Percentiles rank a stretch among this genome's conserved stretches.
phyloP scores from a whole-genome alignment of 2,113 vertebrate genomes.

The Microcebus jonahi region DNA sequence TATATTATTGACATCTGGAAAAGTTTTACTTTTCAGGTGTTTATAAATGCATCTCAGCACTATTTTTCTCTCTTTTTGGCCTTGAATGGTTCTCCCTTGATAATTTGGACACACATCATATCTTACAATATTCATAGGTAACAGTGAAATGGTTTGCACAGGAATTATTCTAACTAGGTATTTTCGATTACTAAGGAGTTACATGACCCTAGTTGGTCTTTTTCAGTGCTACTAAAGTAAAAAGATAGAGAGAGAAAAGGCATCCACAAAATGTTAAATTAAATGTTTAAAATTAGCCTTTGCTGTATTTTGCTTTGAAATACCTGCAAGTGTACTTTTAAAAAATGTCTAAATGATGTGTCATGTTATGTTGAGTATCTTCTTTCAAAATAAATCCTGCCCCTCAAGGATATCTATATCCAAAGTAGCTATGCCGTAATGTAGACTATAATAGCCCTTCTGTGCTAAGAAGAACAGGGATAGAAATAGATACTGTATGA shows the following conservation, averaged over 20 bases:
- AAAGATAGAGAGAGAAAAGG: not conserved
- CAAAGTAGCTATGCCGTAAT: slow-evolving; percentile 85
- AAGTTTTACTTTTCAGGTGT: slow-evolving; percentile 76
- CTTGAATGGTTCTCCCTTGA: slow-evolving; percentile 29
- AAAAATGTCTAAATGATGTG: slow-evolving; percentile 85
- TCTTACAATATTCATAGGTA: slow-evolving; percentile 50
- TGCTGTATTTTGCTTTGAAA: slow-evolving; percentile 79
- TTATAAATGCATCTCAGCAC: slow-evolving; percentile 51
- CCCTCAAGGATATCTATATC: slow-evolving; percentile 88
- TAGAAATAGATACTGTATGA: slow-evolving; percentile 90
- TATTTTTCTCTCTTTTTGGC: slow-evolving; percentile 35
- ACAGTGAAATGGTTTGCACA: slow-evolving; percentile 41
- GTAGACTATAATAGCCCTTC: slow-evolving; percentile 89
- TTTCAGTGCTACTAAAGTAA: slow-evolving; percentile 47
- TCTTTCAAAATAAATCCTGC: slow-evolving; percentile 89
- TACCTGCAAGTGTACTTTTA: slow-evolving; percentile 81
- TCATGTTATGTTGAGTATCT: slow-evolving; percentile 86
- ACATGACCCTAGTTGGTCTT: slow-evolving; percentile 17
- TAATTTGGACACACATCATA: slow-evolving; percentile 20
- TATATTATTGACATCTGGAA: slow-evolving; percentile 73
- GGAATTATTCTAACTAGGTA: slow-evolving; percentile 52
- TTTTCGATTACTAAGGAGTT: slow-evolving; percentile 15
- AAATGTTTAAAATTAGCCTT: slow-evolving; percentile 72
- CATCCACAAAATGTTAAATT: slow-evolving; percentile 61
- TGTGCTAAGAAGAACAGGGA: slow-evolving; percentile 86